Conservation (phyloP, 2,888 invertebrate species). For the Unio delphinus region DNA sequence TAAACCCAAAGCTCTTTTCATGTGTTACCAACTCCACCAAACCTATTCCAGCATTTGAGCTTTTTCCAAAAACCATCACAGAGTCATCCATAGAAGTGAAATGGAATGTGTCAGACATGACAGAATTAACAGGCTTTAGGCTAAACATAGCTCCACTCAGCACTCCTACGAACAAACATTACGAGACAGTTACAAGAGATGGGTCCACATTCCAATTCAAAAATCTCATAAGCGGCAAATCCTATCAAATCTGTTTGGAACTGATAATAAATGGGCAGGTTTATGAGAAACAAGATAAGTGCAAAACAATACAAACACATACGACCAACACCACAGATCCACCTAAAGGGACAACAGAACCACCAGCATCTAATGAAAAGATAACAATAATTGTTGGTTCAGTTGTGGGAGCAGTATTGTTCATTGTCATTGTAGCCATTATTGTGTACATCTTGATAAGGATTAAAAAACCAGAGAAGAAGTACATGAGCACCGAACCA, state of each 20-base stretch:
- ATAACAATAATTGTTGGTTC: slow-evolving; percentile 48
- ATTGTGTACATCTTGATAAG: slow-evolving; percentile 43
- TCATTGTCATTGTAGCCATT: slow-evolving; percentile 44
- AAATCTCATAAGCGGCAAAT: not conserved
- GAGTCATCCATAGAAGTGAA: slow-evolving; percentile 13
- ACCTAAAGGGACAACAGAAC: slow-evolving; percentile 3
- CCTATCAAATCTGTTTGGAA: slow-evolving; percentile 21
- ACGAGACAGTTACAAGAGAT: too few species aligned
- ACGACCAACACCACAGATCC: not conserved
- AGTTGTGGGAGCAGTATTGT: slow-evolving; percentile 43
- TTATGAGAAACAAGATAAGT: not conserved
- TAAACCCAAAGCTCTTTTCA: not conserved
- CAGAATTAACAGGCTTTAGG: slow-evolving; percentile 24
- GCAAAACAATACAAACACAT: slow-evolving; percentile 8
- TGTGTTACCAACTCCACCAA: not conserved
- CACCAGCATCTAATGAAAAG: slow-evolving; percentile 13
- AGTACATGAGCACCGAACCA: slow-evolving; percentile 33
- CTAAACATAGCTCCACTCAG: slow-evolving; percentile 14
- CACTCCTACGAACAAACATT: not conserved
- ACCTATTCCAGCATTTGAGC: slow-evolving; percentile 18
- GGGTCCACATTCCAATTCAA: too few species aligned
- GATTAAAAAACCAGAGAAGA: slow-evolving; percentile 29
- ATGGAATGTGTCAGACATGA: slow-evolving; percentile 24
- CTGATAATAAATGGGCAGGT: slow-evolving; percentile 15
- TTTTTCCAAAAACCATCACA: slow-evolving; percentile 5